Evolutionary conservation across 2,797 vertebrate species (phyloP), one percentile per base, ranked within the genome.

Genomic region (Chelmon rostratus): DNA sequence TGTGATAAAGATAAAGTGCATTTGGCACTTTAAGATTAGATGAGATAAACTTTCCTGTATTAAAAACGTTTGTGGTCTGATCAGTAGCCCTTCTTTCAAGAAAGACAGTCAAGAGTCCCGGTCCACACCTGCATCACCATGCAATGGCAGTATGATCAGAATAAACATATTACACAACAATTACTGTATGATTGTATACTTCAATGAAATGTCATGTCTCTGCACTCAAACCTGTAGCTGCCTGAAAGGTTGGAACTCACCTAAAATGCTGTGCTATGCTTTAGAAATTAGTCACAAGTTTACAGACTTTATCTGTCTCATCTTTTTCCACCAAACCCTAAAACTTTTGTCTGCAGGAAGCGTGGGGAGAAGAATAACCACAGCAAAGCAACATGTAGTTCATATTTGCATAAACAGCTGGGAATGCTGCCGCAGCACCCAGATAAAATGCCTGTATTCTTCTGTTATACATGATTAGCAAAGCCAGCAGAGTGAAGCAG

Each of bases 401-500:
- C 49, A 23, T 21, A 81, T 81, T 85, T 85, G 76, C 84, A 88
- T 84, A 73, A 87, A 76, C 52, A 81, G 46, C 46, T 87, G 62
- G 58, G 82, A 83, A 80, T 59, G 37, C 31, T 15, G 18, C 33
- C 3, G 40, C 52, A 61, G 74, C 52, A 67, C 62, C 21, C 52
- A 56, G 54, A 70, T 84, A 80, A 76, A 56, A 33, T 25, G 49
- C n/a, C 71, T 65, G 47, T 79, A 54, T 78, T 84, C 31, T 79
- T 85, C 78, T 75, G 53, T 75, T 73, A 66, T 59, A 62, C 46
- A 69, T 83, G 69, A 88, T 88, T 88, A 88, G 58, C 76, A 84
- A 66, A 84, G 52, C 52, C 76, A 81, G 42, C 78, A 66, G 81
- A 86, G 85, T 71, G 75, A 69, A 78, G 71, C 62, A 76, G 38